Percentiles rank a stretch among this genome's conserved stretches.
phyloP scores from a whole-genome alignment of 1,140 invertebrate species.

The Campoletis sonorensis region DNA sequence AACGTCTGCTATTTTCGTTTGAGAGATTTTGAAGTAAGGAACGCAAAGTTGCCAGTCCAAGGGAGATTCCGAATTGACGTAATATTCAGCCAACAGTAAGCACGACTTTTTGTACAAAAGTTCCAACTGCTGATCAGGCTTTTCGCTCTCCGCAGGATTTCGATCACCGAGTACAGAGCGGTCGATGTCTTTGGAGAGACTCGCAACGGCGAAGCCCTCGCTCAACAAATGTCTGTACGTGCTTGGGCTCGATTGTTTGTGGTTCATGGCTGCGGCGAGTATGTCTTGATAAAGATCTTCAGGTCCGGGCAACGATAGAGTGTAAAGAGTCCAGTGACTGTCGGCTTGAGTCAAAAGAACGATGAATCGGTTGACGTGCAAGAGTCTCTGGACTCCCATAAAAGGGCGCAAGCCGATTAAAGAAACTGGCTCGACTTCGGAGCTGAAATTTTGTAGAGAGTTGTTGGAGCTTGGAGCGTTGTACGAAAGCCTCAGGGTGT shows the following conservation, averaged over 20 bases:
- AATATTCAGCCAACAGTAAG: slow-evolving; percentile 81
- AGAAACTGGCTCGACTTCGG: slow-evolving; percentile 82
- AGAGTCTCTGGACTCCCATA: slow-evolving; percentile 82
- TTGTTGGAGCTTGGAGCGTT: slow-evolving; percentile 68
- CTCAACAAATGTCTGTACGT: slow-evolving; percentile 82
- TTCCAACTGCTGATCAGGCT: slow-evolving; percentile 70
- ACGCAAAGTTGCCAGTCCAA: slow-evolving; percentile 79
- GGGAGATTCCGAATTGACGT: slow-evolving; percentile 78
- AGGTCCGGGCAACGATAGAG: slow-evolving; percentile 79
- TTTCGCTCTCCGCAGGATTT: slow-evolving; percentile 57
- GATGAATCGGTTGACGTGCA: slow-evolving; percentile 80
- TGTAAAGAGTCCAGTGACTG: slow-evolving; percentile 83
- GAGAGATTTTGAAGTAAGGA: slow-evolving; percentile 80
- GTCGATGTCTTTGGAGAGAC: slow-evolving; percentile 71
- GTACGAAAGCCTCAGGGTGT: slow-evolving; percentile 83
- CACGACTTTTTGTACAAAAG: slow-evolving; percentile 80
- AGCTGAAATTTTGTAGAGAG: slow-evolving; percentile 66
- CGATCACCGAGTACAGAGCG: slow-evolving; percentile 61
- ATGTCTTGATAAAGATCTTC: slow-evolving; percentile 82
- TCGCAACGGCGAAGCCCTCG: slow-evolving; percentile 82
- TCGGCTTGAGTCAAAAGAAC: slow-evolving; percentile 82
- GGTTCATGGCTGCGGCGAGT: slow-evolving; percentile 80
- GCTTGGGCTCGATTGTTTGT: slow-evolving; percentile 77
- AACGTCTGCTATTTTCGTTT: slow-evolving; percentile 75
- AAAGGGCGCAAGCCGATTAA: slow-evolving; percentile 85